Evolutionary conservation across 2,113 vertebrate genomes (phyloP), one percentile per base, ranked within the genome.

Genomic region (Rhabdornis inornatus): DNA sequence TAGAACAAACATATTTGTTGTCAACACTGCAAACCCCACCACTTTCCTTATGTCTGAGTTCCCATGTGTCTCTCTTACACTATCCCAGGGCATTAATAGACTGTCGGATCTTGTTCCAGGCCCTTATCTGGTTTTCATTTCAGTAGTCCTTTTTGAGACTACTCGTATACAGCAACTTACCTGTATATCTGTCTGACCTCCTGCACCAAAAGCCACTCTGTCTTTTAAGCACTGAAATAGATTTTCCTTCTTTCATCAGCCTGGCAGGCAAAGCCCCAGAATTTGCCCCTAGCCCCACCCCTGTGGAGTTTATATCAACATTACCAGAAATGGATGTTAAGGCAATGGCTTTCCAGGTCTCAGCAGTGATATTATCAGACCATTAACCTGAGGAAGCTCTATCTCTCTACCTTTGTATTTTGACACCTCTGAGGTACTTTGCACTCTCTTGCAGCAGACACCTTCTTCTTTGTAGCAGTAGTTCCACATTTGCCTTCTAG

Each of bases 41-140:
- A 33, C 37, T 91, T 84, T 66, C 89, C 87, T 87, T 70, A 42
- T 31, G 42, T 72, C 82, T 96, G 81, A 47, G 79, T 96, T 97
- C 97, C 96, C 96, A 94, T 78, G 79, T 83, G 89, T 93, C 88
- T 95, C 90, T 87, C 83, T 94, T 92, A 94, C 83, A 74, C 65
- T 87, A 55, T 94, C 49, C 56, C 63, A 81, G 72, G 71, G 47
- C 84, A 72, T 63, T 74, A 74, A 69, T 44, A 80, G 76, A 74
- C 68, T 42, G 24, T 64, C 89, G 91, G 88, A 90, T 94, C 85
- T 96, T 89, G 83, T 94, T 97, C 94, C 86, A 65, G 45, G 20
- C 44, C 44, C 78, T 96, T 92, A 91, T 92, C 87, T 52, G 63
- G 80, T 83, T 97, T 94, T 95, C 37, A 92, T 94, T 95, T 97